Conservation (phyloP, 2,888 invertebrate genomes). For the Scaptomyza parva region DNA sequence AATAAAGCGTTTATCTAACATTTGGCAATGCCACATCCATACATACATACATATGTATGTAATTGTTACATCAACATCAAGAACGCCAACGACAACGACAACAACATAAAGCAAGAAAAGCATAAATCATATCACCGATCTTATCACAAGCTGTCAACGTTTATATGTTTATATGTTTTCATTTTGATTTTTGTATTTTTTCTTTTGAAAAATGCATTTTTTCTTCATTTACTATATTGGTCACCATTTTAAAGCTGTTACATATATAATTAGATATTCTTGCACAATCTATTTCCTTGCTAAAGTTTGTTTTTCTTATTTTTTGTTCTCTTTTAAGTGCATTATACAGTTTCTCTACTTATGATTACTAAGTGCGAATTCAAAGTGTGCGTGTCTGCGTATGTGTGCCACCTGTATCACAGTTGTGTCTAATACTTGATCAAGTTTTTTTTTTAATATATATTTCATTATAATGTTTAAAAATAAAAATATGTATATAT, state of each 20-base stretch:
- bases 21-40: constrained; percentile 10
- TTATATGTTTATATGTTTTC: background rate
- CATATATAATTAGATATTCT: constrained; percentile 1
- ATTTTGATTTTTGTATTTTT: background rate
- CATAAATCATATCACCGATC: constrained; percentile 43
- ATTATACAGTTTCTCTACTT: constrained; percentile 20
- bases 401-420: constrained; percentile 39
- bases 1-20: constrained; percentile 56
- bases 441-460: constrained; percentile 18
- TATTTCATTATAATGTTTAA: background rate
- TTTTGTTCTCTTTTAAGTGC: constrained; percentile 27
- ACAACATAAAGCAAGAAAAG: constrained; percentile 35
- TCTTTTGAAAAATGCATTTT: background rate
- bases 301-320: too few relatives aligned
- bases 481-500: background rate
- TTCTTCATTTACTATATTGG: constrained; percentile 10
- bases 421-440: constrained; percentile 37
- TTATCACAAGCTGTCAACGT: constrained; percentile 41
- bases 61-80: constrained; percentile 18
- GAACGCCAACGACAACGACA: constrained; percentile 35
- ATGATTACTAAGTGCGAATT: constrained; percentile 10
- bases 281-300: constrained; percentile 5
- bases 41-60: constrained; percentile 1
- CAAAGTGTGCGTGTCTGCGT: constrained; percentile 8
- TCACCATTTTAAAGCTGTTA: constrained; percentile 35